These are phyloP conservation scores for Drosophila differens DNA, from an alignment of 2,888 invertebrate genomes.

Conservation along the genomic window DNA sequence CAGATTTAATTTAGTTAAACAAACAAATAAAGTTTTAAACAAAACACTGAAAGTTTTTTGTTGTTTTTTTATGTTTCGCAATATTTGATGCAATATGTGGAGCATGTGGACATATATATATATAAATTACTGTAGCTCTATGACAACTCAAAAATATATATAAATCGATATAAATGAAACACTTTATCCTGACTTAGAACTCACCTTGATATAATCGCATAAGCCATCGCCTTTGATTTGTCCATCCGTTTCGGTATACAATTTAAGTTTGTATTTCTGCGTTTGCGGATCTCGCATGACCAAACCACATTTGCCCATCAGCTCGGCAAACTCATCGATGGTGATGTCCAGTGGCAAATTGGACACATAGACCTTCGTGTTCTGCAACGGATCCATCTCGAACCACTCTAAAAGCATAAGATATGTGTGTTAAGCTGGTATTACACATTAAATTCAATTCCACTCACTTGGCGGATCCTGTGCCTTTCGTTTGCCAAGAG, in stretches of 20 bases:
- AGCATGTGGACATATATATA: not conserved
- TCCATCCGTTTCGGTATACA: conserved; percentile 93
- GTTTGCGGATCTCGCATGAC: conserved; percentile 94
- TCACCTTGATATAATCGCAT: conserved; percentile 97
- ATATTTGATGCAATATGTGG: not conserved
- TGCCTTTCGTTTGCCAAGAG: conserved; percentile 85
- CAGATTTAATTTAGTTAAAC: conserved; percentile 72
- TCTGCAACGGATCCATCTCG: conserved; percentile 93
- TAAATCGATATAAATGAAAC: not conserved
- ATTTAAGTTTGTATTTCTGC: conserved; percentile 94
- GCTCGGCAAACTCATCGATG: conserved; percentile 94
- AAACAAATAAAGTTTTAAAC: conserved; percentile 69
- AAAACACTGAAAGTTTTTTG: conserved; percentile 65
- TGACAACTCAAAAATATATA: not conserved
- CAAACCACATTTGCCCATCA: conserved; percentile 98
- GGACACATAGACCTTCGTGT: conserved; percentile 98
- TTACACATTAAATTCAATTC: rapidly evolving
- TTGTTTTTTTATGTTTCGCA: not conserved
- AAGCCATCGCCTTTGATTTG: conserved; percentile 98
- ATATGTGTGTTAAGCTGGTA: not conserved
- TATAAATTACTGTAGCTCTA: not conserved
- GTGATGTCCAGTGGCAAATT: conserved; percentile 95
- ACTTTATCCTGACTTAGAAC: conserved; percentile 36
- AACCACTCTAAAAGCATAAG: conserved; percentile 91
- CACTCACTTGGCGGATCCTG: conserved; percentile 86